Conservation (phyloP, 2,113 vertebrate species). For the Scomber japonicus region DNA sequence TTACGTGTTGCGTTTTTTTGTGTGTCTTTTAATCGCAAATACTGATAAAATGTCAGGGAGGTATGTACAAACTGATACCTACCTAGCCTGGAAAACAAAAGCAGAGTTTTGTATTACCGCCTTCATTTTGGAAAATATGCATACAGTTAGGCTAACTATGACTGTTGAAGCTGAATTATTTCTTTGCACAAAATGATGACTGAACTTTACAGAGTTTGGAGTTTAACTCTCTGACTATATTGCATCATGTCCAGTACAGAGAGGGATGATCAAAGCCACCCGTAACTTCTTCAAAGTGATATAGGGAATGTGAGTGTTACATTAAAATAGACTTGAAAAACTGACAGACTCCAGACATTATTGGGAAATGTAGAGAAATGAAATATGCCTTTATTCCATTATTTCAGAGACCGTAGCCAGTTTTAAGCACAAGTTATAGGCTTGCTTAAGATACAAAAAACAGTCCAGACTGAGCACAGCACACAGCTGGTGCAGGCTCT, state of each 20-base stretch:
- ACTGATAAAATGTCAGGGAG: too few relatives aligned
- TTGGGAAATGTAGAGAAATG: not conserved
- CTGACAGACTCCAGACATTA: not conserved
- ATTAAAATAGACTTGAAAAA: not conserved
- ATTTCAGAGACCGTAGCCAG: not conserved
- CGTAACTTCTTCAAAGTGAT: too few relatives aligned
- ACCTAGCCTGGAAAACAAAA: too few relatives aligned
- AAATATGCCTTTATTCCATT: not conserved
- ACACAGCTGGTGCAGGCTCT: not conserved
- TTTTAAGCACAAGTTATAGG: too few relatives aligned
- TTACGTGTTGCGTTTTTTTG: too few relatives aligned
- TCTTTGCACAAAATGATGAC: not conserved
- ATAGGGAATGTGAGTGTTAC: not conserved
- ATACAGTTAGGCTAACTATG: not conserved
- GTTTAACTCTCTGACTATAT: too few relatives aligned
- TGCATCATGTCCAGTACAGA: too few relatives aligned
- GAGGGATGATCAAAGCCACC: conserved; percentile 19
- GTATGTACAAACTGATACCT: too few relatives aligned
- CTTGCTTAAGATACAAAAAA: not conserved
- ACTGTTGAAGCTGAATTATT: not conserved
- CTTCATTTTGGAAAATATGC: too few relatives aligned
- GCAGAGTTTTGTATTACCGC: too few relatives aligned
- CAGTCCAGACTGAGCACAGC: not conserved
- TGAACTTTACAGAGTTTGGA: not conserved
- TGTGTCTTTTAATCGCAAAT: too few relatives aligned